phyloP scores from a whole-genome alignment of 2,797 vertebrate genomes.

The Anabas testudineus region DNA sequence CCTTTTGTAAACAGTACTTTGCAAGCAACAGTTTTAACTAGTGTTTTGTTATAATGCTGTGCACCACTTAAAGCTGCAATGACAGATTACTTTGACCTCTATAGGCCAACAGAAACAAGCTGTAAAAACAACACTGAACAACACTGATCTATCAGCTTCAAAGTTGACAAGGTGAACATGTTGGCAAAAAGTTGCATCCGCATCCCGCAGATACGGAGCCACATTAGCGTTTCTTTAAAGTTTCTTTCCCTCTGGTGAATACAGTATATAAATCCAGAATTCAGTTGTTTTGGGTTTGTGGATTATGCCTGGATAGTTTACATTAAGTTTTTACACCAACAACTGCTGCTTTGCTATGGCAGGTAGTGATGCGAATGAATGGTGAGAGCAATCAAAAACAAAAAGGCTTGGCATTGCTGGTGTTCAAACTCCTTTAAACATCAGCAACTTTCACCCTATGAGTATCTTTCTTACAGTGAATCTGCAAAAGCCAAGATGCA shows the following conservation, averaged over 20 bases:
- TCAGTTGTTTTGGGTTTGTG: too few relatives aligned
- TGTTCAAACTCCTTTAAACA: not conserved
- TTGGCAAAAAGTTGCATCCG: not conserved
- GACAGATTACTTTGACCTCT: not conserved
- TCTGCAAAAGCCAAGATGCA: constrained; percentile 31
- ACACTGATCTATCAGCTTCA: too few relatives aligned
- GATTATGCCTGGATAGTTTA: not conserved
- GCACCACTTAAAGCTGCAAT: not conserved
- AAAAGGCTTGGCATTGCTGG: not conserved
- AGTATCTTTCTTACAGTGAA: constrained; percentile 23
- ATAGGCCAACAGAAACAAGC: not conserved
- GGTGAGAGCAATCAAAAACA: not conserved
- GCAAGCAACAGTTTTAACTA: constrained; percentile 8
- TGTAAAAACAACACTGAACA: too few relatives aligned
- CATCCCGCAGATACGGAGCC: not conserved
- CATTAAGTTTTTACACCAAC: not conserved
- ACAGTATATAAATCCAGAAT: too few relatives aligned
- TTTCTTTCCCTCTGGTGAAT: too few relatives aligned
- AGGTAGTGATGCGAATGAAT: not conserved
- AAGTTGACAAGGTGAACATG: too few relatives aligned
- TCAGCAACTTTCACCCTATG: not conserved
- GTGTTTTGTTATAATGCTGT: not conserved
- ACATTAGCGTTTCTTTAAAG: not conserved
- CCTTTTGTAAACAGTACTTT: constrained; percentile 7
- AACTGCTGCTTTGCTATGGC: too few relatives aligned